Evolutionary conservation across 2,797 vertebrate genomes (phyloP).

Genomic region (Vireo griseus): DNA sequence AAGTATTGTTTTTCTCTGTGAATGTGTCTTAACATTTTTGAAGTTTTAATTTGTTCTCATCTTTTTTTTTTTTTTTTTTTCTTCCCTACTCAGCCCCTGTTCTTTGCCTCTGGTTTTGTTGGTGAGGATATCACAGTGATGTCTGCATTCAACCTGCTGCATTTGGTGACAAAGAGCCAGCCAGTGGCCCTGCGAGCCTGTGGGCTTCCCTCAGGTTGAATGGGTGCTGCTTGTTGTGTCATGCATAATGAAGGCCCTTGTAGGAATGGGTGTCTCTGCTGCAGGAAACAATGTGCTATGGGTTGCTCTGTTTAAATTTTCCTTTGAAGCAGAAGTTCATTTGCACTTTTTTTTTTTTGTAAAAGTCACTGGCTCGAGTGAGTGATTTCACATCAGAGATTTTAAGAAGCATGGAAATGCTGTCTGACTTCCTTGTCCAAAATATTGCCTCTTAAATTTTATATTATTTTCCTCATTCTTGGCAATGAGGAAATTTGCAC

Average conservation of each 20-base stretch:
- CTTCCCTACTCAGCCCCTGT: conserved; percentile 79
- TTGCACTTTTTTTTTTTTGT: neutral
- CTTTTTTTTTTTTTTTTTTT: conserved; percentile 73
- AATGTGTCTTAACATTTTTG: conserved; percentile 65
- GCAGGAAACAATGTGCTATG: conserved; percentile 68
- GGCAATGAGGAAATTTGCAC: neutral
- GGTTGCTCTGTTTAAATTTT: conserved; percentile 45
- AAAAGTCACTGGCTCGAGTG: conserved; percentile 3
- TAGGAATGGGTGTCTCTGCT: conserved; percentile 72
- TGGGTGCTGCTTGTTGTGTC: conserved; percentile 79
- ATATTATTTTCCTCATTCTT: neutral
- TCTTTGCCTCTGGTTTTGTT: conserved; percentile 81
- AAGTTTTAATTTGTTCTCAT: conserved; percentile 81
- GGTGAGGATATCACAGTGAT: conserved; percentile 87
- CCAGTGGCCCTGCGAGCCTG: conserved; percentile 93
- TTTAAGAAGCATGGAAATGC: conserved; percentile 15
- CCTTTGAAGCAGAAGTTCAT: conserved; percentile 48
- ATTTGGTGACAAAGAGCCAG: conserved; percentile 98
- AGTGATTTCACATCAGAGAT: neutral
- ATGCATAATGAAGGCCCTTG: conserved; percentile 63
- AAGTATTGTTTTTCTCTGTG: conserved; percentile 51
- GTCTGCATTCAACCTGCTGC: conserved; percentile 99
- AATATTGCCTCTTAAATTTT: neutral
- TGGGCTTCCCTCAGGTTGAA: conserved; percentile 97
- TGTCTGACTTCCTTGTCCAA: neutral